Evolutionary conservation across 1,140 invertebrate genomes (phyloP), one percentile per base, ranked within the genome.

Genomic region (Halesus radiatus): DNA sequence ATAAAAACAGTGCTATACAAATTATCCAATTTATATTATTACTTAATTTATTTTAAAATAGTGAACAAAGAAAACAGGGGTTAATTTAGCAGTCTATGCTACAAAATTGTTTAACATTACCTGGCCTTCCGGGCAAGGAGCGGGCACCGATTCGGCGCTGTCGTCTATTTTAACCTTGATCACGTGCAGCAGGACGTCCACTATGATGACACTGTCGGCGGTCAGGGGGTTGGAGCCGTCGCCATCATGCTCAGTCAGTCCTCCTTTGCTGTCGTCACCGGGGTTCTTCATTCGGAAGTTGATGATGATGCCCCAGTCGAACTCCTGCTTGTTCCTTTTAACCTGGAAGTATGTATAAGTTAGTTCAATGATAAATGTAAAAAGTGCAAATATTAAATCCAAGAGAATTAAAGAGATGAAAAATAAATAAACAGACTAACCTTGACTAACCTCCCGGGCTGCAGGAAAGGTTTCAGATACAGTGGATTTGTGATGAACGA

Each of bases 291-390:
- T 97, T 84, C 96, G 95, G 85, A 97, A 98, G 87, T 98, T 98
- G 0, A 99, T 92, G 58, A 99, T 93, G 26, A 98, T 95, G 50
- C 97, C 97, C 98, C 98, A 99, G 83, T 98, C 98, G 88, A 98
- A 99, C 86, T 97, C 94, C 78, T 95, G 90, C 73, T 94, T 92
- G 68, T 94, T 94, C 84, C 94, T 95, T 90, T 97, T 96, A 2
- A 98, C 92, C 94, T 97, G 77, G 50, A 84, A 86, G 53, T 22
- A 53, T 23, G 18, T 4, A 50, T 29, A 22, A 45, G 2, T 0
- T 1, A 45, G 37, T 45, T 45, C 1, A 45, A 1, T 13, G 13
- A 45, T 1, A 8, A 45, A 45, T 1, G 32, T 7, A 37, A 8
- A 7, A 37, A 7, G 3, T 37, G 32, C 50, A 45, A 70, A 70